These are phyloP conservation scores for Staurois parvus DNA, from an alignment of 2,797 vertebrate genomes.

Conservation along the genomic window DNA sequence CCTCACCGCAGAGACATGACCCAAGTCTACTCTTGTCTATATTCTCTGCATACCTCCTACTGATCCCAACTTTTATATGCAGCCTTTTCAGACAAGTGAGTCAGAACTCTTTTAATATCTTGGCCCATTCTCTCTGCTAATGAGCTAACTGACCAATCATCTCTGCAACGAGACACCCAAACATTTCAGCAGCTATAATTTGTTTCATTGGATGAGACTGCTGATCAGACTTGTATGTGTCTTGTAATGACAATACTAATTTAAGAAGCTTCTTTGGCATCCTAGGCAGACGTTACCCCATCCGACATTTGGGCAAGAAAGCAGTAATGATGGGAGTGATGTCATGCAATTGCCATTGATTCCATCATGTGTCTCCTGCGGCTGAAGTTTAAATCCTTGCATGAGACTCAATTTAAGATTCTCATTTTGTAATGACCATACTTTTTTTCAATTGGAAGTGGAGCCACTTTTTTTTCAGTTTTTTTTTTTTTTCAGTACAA, in stretches of 20 bases:
- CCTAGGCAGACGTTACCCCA: constrained; percentile 9
- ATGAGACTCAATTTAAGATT: too few species aligned
- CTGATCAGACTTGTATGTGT: constrained; percentile 13
- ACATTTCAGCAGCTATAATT: constrained; percentile 35
- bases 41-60: not conserved
- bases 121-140: constrained; percentile 15
- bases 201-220: constrained; percentile 8
- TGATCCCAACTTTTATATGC: constrained; percentile 25
- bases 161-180: constrained; percentile 36
- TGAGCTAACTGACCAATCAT: constrained; percentile 52
- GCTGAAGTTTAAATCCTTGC: too few species aligned
- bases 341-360: constrained; percentile 27
- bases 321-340: constrained; percentile 28
- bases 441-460: too few species aligned
- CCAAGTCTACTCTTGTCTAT: not conserved
- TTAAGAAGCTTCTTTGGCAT: constrained; percentile 20
- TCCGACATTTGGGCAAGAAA: constrained; percentile 40
- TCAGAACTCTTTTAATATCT: constrained; percentile 50
- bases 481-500: too few species aligned
- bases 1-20: constrained; percentile 1
- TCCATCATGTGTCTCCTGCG: not conserved
- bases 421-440: not conserved
- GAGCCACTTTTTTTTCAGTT: too few species aligned
- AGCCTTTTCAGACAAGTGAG: constrained; percentile 38
- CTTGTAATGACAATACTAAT: constrained; percentile 48